Evolutionary conservation across 2,797 vertebrate species (phyloP), one percentile per base, ranked within the genome.

Genomic region (Apodemus agrarius): DNA sequence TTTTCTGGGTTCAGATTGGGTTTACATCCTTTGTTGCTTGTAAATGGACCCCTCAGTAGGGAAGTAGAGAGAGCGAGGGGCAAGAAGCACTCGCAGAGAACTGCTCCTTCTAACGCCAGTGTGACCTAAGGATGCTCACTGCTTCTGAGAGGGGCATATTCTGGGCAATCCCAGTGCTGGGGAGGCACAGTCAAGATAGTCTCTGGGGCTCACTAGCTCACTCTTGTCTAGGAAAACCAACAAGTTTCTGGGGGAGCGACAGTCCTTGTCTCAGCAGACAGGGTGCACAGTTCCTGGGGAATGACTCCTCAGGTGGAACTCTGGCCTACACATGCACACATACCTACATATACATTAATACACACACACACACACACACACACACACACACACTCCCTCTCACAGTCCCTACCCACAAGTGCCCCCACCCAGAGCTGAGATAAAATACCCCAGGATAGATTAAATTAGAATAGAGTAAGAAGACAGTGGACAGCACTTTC

Each of bases 11-110:
- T 72, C 97, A 97, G 94, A 97, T 97, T 97, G 97, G 83, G 96
- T 94, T 96, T 98, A 95, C 83, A 97, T 79, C 96, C 97, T 98
- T 90, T 93, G 94, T 92, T 98, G 96, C 93, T 96, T 98, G 86
- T 98, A 97, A 98, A 90, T 96, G 82, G 93, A 13, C 22, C 34
- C 57, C 74, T 91, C 89, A 75, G 37, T 57, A n/a, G 46, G n/a
- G 63, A 24, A 37, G 49, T 88, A 94, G 82, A 91, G 69, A 85
- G 74, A 80, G 43, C 52, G 69, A 83, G 80, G 29, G 93, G 17
- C 13, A 9, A 57, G 65, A n/a, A 26, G 13, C 3, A 6, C 16
- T 16, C 46, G 16, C 0, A 31, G 1, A 22, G 43, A 57, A 80
- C 75, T 40, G 14, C 46, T 89, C 46, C 22, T 95, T 81, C 79